Base-by-base conservation (phyloP, 2,113 vertebrate genomes). In the Urocynchramus pylzowi region DNA sequence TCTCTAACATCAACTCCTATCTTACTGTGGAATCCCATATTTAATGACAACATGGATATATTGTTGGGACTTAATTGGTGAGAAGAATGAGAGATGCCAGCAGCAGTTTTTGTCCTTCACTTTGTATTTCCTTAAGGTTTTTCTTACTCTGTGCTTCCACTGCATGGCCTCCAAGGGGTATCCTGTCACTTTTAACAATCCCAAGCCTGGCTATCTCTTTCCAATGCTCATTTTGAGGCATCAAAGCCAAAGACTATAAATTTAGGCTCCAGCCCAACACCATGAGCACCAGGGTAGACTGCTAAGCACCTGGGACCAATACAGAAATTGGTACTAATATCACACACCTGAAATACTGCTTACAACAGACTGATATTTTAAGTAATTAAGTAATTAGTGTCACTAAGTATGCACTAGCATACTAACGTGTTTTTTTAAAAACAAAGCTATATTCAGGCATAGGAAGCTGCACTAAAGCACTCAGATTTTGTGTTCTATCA, bases 341-440 rank as follows among this genome's bases (percentile, higher is more conserved):
- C 87, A 91, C 70, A 91, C n/a, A 84, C 20, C 41, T 53, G 41
- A 82, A 53, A 87, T n/a, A 80, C 47, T 54, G 91, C 91, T 91
- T 82, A 87, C 61, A 93, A 77, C 57, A 82, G 73, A 75, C 65
- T 65, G 74, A 14, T 95, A 94, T 54, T 94, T 93, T 76, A 89
- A 94, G 70, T 35, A 53, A 54, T 79, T 79, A 53, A 44, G 77
- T 69, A 95, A 95, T 95, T 87, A 93, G 84, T 23, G 27, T 54
- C 45, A 76, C 69, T 31, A 83, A 83, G 82, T 9, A 56, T 56
- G 79, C 54, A 77, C 24, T 27, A n/a, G 84, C 79, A 96, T 91
- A 73, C 53, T 83, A 65, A 94, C 6, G 39, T 54, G 35, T 2
- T 35, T 86, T 86, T 83, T 86, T 50, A 50, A 88, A 93, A 86